Base-by-base conservation (phyloP, 2,113 vertebrate genomes). In the Hipposideros armiger region DNA sequence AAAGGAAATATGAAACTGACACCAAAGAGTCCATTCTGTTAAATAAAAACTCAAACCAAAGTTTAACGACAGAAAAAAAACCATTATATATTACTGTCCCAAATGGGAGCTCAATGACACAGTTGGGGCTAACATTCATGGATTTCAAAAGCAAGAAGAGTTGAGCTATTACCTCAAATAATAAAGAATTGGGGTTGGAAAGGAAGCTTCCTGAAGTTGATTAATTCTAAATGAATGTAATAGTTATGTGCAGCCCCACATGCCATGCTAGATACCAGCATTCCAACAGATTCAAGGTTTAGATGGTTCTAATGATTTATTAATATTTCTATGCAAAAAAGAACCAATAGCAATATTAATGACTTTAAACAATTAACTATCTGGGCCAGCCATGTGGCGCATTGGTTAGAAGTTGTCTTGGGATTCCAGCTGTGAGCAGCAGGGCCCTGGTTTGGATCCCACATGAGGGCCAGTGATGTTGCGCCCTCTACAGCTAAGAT, bases 1-100 rank as follows among this genome's bases (percentile, higher is more conserved):
- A 97, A 94, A 95, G 93, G 94, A 96, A 73, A 54, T 47, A 72
- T 82, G 85, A 96, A 97, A 97, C n/a, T 8, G 0, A 90, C 15
- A 97, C 87, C 90, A 72, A 72, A 84, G 78, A 95, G 72, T 32
- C 80, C 56, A 86, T 40, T 66, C 64, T 94, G 69, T 77, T 80
- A 91, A 95, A 72, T 90, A 67, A 89, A 90, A 90, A 95, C 36
- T 20, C 67, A 93, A 66, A 36, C 26, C 30, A 15, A 95, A 89
- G 32, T 66, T 86, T 91, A 92, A 93, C 45, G 85, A 90, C 9
- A 87, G 5, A 11, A 20, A 67, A 78, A 78, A 80, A 52, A 73
- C n/a, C 50, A 90, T 16, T 36, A 32, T 36, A n/a, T 72, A 64
- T 78, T 87, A 93, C 50, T 74, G 60, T 92, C 32, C 40, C 26